These are phyloP conservation scores for Eleutherodactylus coqui DNA, from an alignment of 2,797 vertebrate species.

Conservation along the genomic window DNA sequence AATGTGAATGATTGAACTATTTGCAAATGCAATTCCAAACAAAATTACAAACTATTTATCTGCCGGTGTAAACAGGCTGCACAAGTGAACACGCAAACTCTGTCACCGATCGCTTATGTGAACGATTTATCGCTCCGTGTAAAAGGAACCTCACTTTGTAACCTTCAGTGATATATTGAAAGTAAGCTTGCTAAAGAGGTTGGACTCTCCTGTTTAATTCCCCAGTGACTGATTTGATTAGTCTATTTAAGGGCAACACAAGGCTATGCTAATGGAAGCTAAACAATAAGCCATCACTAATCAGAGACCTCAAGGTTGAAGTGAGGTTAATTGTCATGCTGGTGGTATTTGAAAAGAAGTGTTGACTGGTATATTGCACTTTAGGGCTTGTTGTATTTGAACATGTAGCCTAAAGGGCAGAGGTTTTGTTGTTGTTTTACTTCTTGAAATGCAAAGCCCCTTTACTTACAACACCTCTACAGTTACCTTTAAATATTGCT, in stretches of 20 bases:
- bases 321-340: conserved; percentile 95
- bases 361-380: conserved; percentile 87
- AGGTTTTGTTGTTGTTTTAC: conserved; percentile 76
- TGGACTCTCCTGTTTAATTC: conserved; percentile 77
- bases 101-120: too few species aligned
- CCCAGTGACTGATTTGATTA: conserved; percentile 87
- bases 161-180: conserved; percentile 74
- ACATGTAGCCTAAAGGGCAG: conserved; percentile 87
- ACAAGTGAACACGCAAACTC: too few species aligned
- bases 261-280: conserved; percentile 85
- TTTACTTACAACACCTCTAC: conserved; percentile 74
- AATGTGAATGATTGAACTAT: too few species aligned
- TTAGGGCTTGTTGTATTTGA: conserved; percentile 84
- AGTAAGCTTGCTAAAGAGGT: conserved; percentile 75
- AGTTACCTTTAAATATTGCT: conserved; percentile 65
- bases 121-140: too few species aligned
- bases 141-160: too few species aligned
- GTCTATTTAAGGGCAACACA: conserved; percentile 83
- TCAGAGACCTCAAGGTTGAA: conserved; percentile 92
- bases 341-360: conserved; percentile 88
- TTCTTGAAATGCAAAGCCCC: conserved; percentile 76
- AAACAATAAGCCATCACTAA: conserved; percentile 96
- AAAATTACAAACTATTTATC: too few species aligned
- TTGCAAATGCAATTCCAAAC: too few species aligned
- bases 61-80: too few species aligned